These are phyloP conservation scores for Agelas oroides DNA, from an alignment of 37 sponge, comb jelly and placozoan species.

Conservation along the genomic window DNA sequence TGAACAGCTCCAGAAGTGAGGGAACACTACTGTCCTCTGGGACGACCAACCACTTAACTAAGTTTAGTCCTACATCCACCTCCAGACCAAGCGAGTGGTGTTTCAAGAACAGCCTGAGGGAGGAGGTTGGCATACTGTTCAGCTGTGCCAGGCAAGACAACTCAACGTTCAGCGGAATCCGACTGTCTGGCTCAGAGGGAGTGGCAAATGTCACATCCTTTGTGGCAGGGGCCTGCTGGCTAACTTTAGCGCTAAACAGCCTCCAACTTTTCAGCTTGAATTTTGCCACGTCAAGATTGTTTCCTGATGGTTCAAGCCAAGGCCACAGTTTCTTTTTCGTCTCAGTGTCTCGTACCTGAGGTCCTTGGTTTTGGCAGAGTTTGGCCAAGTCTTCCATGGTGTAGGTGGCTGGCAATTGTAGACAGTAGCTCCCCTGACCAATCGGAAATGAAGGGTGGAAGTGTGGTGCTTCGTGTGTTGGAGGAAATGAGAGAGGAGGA, in stretches of 20 bases:
- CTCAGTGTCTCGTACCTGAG: no score
- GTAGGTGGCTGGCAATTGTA: not conserved
- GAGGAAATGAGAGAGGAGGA: slow-evolving; percentile 44
- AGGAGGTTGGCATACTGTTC: not conserved
- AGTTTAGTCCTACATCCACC: no score
- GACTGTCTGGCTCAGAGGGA: no score
- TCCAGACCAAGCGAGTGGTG: no score
- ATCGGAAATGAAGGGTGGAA: slow-evolving; percentile 72
- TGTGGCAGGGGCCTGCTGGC: no score
- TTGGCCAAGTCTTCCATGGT: not conserved
- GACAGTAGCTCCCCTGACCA: slow-evolving; percentile 6
- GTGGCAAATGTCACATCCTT: no score
- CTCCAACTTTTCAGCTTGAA: slow-evolving; percentile 11
- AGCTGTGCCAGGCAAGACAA: no score
- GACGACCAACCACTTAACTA: no score
- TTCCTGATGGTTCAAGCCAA: not conserved
- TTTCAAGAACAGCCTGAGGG: not conserved
- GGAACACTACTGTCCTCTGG: not conserved
- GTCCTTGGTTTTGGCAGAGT: not conserved
- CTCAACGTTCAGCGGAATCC: no score
- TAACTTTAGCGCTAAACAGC: not conserved
- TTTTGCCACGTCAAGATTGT: not conserved
- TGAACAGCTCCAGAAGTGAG: slow-evolving; percentile 54
- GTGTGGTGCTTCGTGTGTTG: slow-evolving; percentile 35
- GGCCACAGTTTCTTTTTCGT: not conserved